phyloP scores from a whole-genome alignment of 2,888 invertebrate species.

The Phasia obesa region DNA sequence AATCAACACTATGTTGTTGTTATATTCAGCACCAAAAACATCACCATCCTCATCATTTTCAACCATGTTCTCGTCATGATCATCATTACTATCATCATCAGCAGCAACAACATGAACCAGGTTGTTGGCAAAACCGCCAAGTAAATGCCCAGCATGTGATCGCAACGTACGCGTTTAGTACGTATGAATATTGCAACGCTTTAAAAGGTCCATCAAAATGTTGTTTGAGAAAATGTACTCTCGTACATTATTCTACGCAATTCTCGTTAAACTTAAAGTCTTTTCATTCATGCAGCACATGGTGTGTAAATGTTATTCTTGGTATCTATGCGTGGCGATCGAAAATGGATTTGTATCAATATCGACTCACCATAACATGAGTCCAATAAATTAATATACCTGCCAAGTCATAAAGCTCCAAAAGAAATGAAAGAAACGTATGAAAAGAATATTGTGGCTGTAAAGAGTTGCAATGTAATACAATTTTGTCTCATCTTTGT shows the following conservation, averaged over 20 bases:
- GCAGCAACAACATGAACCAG: conserved; percentile 51
- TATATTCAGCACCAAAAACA: conserved; percentile 71
- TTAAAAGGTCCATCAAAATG: conserved; percentile 67
- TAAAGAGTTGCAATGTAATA: conserved; percentile 13
- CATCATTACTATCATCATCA: conserved; percentile 38
- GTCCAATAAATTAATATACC: conserved; percentile 82
- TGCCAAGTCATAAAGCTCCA: conserved; percentile 68
- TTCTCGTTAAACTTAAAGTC: conserved; percentile 65
- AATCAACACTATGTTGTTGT: conserved; percentile 76
- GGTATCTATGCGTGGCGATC: conserved; percentile 77
- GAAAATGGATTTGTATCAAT: conserved; percentile 83
- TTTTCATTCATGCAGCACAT: conserved; percentile 27
- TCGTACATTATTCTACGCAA: conserved; percentile 68
- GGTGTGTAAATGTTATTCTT: conserved; percentile 45
- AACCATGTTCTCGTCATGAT: conserved; percentile 21
- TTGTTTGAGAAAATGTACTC: conserved; percentile 36
- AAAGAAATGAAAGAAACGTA: conserved; percentile 42
- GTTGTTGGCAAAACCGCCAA: conserved; percentile 49
- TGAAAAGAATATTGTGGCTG: conserved; percentile 21
- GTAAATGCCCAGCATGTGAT: conserved; percentile 70
- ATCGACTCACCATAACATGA: conserved; percentile 82
- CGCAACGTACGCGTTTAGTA: conserved; percentile 28
- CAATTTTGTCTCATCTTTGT: conserved; percentile 17
- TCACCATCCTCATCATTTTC: conserved; percentile 42
- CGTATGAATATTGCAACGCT: conserved; percentile 13